Percentiles rank a stretch among this genome's conserved stretches.
These are phyloP conservation scores for Cygnus buccinator DNA, from an alignment of 2,113 vertebrate genomes.

Conservation along the genomic window DNA sequence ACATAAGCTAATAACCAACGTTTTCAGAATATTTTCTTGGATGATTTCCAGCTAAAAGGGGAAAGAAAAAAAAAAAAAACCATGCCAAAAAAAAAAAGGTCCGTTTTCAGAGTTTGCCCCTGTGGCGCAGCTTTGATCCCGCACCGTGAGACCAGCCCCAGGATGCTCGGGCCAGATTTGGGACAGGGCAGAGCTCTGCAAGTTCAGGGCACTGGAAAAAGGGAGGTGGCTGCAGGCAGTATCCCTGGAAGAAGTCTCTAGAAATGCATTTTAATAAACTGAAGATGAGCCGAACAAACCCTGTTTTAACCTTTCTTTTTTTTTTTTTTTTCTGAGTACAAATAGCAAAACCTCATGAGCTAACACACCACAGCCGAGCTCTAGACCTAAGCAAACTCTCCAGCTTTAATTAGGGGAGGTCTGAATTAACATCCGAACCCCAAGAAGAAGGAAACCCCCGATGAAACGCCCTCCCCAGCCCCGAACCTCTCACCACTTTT, in stretches of 20 bases:
- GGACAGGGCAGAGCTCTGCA: background rate
- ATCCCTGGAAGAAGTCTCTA: background rate
- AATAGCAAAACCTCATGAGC: background rate
- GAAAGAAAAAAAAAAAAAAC: background rate
- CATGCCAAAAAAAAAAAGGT: background rate
- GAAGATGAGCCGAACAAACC: background rate
- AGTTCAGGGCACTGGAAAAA: background rate
- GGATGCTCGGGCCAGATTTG: rapidly evolving
- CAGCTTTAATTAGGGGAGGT: background rate
- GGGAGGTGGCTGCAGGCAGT: background rate
- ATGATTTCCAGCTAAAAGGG: background rate
- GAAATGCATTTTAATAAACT: background rate
- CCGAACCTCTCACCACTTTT: background rate
- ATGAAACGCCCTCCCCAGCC: background rate
- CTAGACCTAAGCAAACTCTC: background rate
- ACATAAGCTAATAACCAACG: conserved; percentile 12
- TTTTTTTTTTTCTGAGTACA: conserved; percentile 31
- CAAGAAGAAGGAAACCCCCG: background rate
- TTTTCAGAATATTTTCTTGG: conserved; percentile 17
- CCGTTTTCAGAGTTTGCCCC: background rate
- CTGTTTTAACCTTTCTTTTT: conserved; percentile 47
- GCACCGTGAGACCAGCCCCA: background rate
- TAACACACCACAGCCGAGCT: background rate
- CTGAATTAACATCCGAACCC: background rate
- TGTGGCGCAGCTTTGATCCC: background rate